Evolutionary conservation across 2,888 invertebrate species (phyloP).

Genomic region (Agapetus fuscipes): DNA sequence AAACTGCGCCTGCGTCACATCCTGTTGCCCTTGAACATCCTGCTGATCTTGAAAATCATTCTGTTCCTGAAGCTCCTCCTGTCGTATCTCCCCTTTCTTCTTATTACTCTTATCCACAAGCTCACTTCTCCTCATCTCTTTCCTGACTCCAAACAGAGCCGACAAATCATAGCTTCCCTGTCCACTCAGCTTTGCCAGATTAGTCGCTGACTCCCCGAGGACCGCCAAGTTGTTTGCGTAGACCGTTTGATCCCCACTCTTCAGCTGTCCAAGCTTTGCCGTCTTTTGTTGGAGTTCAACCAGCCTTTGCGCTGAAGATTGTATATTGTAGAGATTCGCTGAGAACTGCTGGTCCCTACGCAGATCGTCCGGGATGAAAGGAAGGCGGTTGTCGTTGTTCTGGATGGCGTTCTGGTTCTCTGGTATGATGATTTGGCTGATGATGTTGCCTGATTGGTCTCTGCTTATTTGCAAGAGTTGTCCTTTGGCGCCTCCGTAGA

Average conservation of each 20-base stretch:
- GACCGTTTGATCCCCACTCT: conserved; percentile 41
- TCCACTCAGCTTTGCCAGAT: conserved; percentile 44
- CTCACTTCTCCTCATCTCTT: conserved; percentile 17
- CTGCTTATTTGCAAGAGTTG: conserved; percentile 54
- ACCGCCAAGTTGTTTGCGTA: conserved; percentile 49
- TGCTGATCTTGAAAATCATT: conserved; percentile 1
- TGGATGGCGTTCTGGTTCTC: conserved; percentile 27
- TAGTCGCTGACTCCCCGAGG: conserved; percentile 48
- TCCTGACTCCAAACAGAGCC: conserved; percentile 30
- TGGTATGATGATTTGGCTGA: conserved; percentile 40
- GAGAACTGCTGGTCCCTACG: conserved; percentile 29
- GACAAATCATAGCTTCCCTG: conserved; percentile 46
- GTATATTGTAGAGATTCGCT: conserved; percentile 48
- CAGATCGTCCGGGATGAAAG: conserved; percentile 12
- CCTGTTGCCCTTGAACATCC: conserved; percentile 6
- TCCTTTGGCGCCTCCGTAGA: conserved; percentile 64
- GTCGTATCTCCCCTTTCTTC: conserved; percentile 6
- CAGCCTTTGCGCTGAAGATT: conserved; percentile 46
- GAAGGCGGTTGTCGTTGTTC: conserved; percentile 1
- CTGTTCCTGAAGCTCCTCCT: conserved; percentile 14
- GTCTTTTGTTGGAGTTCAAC: conserved; percentile 52
- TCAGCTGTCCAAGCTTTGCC: conserved; percentile 47
- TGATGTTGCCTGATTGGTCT: conserved; percentile 40
- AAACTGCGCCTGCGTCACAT: conserved; percentile 15
- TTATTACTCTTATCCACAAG: conserved; percentile 4